phyloP scores from a whole-genome alignment of 2,888 invertebrate species.

The Uloborus plumipes region DNA sequence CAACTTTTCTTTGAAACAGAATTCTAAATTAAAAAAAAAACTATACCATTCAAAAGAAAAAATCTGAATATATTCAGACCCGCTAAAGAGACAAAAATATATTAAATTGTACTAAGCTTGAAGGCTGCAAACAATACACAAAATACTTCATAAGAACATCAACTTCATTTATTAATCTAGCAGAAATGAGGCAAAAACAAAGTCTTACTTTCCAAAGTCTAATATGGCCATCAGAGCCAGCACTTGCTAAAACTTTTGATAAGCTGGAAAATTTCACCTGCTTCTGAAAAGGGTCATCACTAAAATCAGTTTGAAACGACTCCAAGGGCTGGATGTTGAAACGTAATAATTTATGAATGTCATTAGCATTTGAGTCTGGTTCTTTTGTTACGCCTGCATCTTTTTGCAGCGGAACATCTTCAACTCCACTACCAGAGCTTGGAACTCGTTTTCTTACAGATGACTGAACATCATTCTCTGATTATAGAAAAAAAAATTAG shows the following conservation, averaged over 20 bases:
- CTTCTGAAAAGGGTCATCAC: conserved; percentile 85
- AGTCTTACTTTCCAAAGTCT: conserved; percentile 81
- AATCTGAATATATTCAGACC: too few species aligned
- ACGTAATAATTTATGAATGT: conserved; percentile 68
- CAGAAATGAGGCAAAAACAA: too few species aligned
- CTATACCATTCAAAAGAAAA: too few species aligned
- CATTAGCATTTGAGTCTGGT: conserved; percentile 60
- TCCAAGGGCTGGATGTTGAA: conserved; percentile 71
- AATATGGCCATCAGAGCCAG: conserved; percentile 89
- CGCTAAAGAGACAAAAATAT: too few species aligned
- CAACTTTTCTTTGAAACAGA: too few species aligned
- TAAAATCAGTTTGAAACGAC: conserved; percentile 72
- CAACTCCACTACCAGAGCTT: too few species aligned
- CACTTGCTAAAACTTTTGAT: conserved; percentile 87
- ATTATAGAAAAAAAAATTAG: background rate
- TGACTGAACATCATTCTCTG: conserved; percentile 68
- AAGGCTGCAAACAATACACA: too few species aligned
- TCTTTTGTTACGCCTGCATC: background rate
- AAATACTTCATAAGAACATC: too few species aligned
- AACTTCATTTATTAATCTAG: too few species aligned
- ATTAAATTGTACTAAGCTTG: too few species aligned
- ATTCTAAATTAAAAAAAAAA: too few species aligned
- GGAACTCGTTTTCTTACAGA: conserved; percentile 12
- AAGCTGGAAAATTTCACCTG: conserved; percentile 84
- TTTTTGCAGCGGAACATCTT: background rate